Evolutionary conservation across 1,140 invertebrate genomes (phyloP), one percentile per base, ranked within the genome.

Genomic region (Drosophila navojoa): DNA sequence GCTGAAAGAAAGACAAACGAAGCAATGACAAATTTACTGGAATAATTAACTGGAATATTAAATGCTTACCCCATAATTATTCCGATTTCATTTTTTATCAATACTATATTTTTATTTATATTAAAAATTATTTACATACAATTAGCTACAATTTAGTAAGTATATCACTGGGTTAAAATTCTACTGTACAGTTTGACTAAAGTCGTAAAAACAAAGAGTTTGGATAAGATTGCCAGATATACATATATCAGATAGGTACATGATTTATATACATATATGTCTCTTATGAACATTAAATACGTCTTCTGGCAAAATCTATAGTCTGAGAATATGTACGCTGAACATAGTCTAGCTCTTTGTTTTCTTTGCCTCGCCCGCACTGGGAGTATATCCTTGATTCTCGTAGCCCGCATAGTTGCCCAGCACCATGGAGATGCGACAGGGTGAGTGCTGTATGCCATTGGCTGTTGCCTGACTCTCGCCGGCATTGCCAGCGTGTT

Each of bases 351-450:
- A 77, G 15, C 50, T 68, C 53, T 81, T 85, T 60, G 66, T 32
- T 11, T 71, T 6, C 7, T 32, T 45, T 6, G 2, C 5, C 7
- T 86, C 78, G 5, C 82, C 81, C 16, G 45, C 27, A 29, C 68
- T 58, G 45, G 82, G 32, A 1, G 76, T 45, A 45, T 82, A 92
- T 1, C 75, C 91, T 40, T 79, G 76, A 59, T 92, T 92, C 35
- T 91, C 75, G 35, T 91, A 90, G 42, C 91, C 90, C 0, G 78
- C 54, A 42, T 79, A 79, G 58, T 89, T 89, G 42, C 91, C 90
- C 49, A 92, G 61, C 0, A 92, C 91, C 91, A 92, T 92, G 22
- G 91, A 92, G 38, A 92, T 92, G 13, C 87, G 76, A 1, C 90
- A 86, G 4, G 90, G 71, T 4, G 91, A 86, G 40, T 91, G 87